Percentiles rank a stretch among this genome's conserved stretches.
These are phyloP conservation scores for Phengaris arion DNA, from an alignment of 2,888 invertebrate genomes.

Conservation along the genomic window DNA sequence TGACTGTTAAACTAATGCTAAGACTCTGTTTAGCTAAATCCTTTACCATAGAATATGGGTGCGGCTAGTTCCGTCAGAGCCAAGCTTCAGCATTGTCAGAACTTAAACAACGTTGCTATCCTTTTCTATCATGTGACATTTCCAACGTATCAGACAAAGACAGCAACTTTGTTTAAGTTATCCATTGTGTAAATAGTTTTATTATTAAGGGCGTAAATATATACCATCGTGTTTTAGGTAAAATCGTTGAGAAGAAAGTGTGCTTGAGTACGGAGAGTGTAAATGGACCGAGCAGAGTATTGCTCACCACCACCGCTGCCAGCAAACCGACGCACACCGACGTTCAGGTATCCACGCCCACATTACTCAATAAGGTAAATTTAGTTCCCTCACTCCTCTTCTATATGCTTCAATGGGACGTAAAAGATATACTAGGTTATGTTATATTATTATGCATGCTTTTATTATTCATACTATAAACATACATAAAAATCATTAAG, in stretches of 20 bases:
- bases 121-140: no score
- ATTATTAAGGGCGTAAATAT: no score
- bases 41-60: no score
- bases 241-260: slow-evolving; percentile 83
- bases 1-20: no score
- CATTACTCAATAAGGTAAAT: slow-evolving; percentile 78
- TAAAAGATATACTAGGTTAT: slow-evolving; percentile 12
- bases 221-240: slow-evolving; percentile 63
- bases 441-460: neutral
- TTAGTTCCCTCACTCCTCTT: slow-evolving; percentile 57
- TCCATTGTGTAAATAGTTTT: no score
- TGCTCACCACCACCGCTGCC: slow-evolving; percentile 56
- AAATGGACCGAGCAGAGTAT: slow-evolving; percentile 69
- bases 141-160: no score
- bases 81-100: no score
- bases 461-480: neutral
- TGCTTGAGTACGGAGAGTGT: slow-evolving; percentile 71
- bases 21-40: no score
- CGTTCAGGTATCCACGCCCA: slow-evolving; percentile 78
- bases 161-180: no score
- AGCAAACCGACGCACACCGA: slow-evolving; percentile 67
- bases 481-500: no score
- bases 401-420: slow-evolving; percentile 58
- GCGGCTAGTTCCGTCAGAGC: no score
- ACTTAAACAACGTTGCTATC: no score